Evolutionary conservation across 2,113 vertebrate species (phyloP).

Genomic region (Pipa parva): DNA sequence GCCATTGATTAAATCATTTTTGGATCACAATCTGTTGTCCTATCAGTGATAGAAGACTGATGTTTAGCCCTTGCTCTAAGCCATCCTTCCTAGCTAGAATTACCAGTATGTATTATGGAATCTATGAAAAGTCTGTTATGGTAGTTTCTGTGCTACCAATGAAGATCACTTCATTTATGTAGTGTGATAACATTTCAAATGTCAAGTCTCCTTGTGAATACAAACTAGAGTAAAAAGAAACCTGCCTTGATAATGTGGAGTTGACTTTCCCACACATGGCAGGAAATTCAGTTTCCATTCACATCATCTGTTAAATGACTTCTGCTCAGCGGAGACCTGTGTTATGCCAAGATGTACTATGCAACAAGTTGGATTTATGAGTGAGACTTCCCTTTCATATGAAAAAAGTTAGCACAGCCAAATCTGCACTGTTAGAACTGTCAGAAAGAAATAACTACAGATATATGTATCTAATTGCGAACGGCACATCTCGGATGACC

Average conservation of each 20-base stretch:
- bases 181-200: no score
- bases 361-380: constrained; percentile 45
- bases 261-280: constrained; percentile 42
- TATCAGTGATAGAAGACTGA: no score
- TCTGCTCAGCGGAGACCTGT: constrained; percentile 51
- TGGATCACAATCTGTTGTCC: no score
- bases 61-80: no score
- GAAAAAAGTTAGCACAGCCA: constrained; percentile 16
- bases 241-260: constrained; percentile 21
- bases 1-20: no score
- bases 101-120: no score
- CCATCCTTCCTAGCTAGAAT: no score
- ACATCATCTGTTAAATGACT: constrained; percentile 55
- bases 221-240: neutral
- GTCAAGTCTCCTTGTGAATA: constrained; percentile 14
- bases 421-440: constrained; percentile 39
- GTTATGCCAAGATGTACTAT: constrained; percentile 49
- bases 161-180: no score
- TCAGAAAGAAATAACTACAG: constrained; percentile 47
- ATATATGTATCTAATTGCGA: constrained; percentile 9
- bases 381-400: constrained; percentile 26
- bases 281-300: constrained; percentile 63
- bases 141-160: no score
- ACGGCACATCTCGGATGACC: neutral
- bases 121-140: no score